Base-by-base conservation (phyloP, 1,140 invertebrate species). In the Cydia amplana region DNA sequence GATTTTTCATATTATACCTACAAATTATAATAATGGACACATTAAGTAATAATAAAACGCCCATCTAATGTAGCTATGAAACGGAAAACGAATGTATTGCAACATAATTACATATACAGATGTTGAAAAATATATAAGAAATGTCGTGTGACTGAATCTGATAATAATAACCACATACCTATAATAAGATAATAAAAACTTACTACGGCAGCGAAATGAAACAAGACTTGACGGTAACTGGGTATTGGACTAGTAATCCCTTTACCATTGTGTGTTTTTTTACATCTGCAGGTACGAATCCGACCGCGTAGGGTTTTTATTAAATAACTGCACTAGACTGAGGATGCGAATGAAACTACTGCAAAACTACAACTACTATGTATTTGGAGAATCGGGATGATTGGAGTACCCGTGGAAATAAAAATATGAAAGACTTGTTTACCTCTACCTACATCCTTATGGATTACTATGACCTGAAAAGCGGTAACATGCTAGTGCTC, bases 181-280 rank as follows among this genome's bases (percentile, higher is more conserved):
- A 40, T 10, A 40, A 46, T 46, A 46, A 46, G n/a, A n/a, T n/a
- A 46, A 14, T 46, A 51, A 51, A 51, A 49, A 16, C 10, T 46
- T 9, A 49, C 18, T 51, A 51, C 49, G n/a, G n/a, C n/a, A 51
- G 49, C 49, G 12, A 51, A 51, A n/a, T 51, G 49, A 51, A 51
- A 18, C n/a, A 1, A 46, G 16, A n/a, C 49, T n/a, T n/a, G n/a
- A n/a, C 16, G 16, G 6, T n/a, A n/a, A n/a, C 16, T 51, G 49
- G 49, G 49, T 9, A 60, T n/a, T 10, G 20, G 7, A 7, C 55
- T n/a, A 20, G 18, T 60, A 60, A 60, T 60, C 55, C 55, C 55
- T 60, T 55, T 60, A 60, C 55, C 55, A 60, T 60, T 60, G 55
- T 60, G 18, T 60, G 20, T 60, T 23, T 60, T 60, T 60, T 60